Base-by-base conservation (phyloP, 2,888 invertebrate species). In the Graphium colonna region DNA sequence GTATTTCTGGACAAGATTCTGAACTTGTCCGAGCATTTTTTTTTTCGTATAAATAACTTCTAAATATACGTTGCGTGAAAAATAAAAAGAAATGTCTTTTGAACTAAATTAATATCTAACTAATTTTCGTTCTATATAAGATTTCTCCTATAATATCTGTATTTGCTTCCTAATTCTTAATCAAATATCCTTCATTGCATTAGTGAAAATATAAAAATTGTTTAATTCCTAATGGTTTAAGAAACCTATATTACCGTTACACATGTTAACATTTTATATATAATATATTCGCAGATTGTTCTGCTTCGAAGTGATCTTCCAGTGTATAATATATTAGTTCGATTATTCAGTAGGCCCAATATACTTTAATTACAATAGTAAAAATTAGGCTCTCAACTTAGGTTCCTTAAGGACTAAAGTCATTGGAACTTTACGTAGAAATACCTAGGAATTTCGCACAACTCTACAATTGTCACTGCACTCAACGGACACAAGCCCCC, bases 191-290 rank as follows among this genome's bases (percentile, higher is more conserved):
- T 80, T 79, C 79, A 82, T 85, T 84, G 85, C 83, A 78, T 74
- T 84, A 82, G 79, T 85, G 80, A 84, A 87, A 87, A 84, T 85
- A 87, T 86, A 86, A 83, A 86, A 86, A 79, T 79, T 73, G 74
- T 74, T 77, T 82, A 83, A 84, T 77, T 75, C 77, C 86, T 87
- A 87, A 70, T 77, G 79, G 86, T 84, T 81, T 85, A 85, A 81
- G 85, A 88, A 88, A 87, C 84, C 85, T 87, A 87, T 74, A 77
- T 82, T 86, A 86, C 69, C 75, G 75, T 81, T 77, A 83, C 77
- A 85, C 82, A 80, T 71, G 78, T 86, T 86, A 87, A 84, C 84
- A 82, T 83, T 79, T 79, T 75, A 79, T 84, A 83, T 80, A 77
- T 79, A 51, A 78, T 76, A 76, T 76, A 69, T 72, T 71, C 71